phyloP scores from a whole-genome alignment of 2,113 vertebrate species.

The Myocastor coypus region DNA sequence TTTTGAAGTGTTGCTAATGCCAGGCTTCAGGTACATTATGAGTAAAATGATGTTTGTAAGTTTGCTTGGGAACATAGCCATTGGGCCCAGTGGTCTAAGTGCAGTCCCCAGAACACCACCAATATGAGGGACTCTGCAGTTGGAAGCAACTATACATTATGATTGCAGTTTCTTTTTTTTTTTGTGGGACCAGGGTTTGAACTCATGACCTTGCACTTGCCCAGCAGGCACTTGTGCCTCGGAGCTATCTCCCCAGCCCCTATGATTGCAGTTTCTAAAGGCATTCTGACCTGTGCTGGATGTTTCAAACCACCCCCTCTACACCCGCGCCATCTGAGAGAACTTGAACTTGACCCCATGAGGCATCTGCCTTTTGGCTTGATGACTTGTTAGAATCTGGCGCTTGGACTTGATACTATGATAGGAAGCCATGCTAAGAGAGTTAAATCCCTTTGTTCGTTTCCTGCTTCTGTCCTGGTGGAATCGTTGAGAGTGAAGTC shows the following conservation, averaged over 20 bases:
- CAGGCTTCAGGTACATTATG: background rate
- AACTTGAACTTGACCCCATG: background rate
- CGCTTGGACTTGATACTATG: background rate
- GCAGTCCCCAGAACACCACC: too few relatives aligned
- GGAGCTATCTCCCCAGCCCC: too few relatives aligned
- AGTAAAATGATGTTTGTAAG: conserved; percentile 6
- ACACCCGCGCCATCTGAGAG: background rate
- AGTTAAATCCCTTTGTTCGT: background rate
- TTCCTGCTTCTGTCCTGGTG: background rate
- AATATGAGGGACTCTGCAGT: background rate
- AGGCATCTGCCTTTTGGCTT: conserved; percentile 11
- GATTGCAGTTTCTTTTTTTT: too few relatives aligned
- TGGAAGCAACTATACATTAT: background rate
- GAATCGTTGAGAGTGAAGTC: background rate
- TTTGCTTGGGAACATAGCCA: background rate
- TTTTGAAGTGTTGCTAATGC: background rate
- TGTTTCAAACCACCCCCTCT: too few relatives aligned
- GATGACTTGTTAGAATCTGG: background rate
- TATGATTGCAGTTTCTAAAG: background rate
- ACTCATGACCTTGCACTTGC: too few relatives aligned
- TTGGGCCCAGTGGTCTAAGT: background rate
- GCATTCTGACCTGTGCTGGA: background rate
- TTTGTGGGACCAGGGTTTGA: too few relatives aligned
- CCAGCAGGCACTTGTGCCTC: too few relatives aligned
- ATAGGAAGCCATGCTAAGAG: conserved; percentile 10